Evolutionary conservation across 2,888 invertebrate species (phyloP).

Genomic region (Nomada fabriciana): DNA sequence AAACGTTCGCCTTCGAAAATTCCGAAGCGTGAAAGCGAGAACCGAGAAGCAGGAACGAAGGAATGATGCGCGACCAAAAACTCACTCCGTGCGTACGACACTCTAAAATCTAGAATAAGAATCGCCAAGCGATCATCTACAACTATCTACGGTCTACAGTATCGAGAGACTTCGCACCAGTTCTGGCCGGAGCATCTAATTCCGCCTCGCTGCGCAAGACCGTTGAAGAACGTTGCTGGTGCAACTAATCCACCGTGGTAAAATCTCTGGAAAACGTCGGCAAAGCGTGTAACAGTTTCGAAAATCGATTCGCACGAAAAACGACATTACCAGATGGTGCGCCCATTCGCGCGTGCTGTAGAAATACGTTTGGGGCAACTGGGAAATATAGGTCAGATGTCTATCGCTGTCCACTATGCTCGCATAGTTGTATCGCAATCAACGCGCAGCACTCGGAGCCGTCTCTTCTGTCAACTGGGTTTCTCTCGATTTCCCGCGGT

Average conservation of each 20-base stretch:
- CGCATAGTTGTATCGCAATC: background rate
- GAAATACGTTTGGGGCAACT: background rate
- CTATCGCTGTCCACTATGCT: too few relatives aligned
- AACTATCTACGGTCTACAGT: background rate
- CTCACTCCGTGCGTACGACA: slow-evolving; percentile 69
- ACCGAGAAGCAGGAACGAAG: background rate
- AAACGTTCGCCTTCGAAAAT: too few relatives aligned
- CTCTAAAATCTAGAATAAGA: slow-evolving; percentile 69
- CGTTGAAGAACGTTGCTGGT: too few relatives aligned
- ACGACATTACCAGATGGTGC: too few relatives aligned
- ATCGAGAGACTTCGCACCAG: background rate
- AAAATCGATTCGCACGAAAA: too few relatives aligned
- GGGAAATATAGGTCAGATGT: too few relatives aligned
- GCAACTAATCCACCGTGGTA: too few relatives aligned
- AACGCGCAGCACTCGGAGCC: background rate
- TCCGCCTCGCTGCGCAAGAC: too few relatives aligned
- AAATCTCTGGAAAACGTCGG: too few relatives aligned
- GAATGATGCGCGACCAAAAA: slow-evolving; percentile 62
- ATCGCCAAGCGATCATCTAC: slow-evolving; percentile 56
- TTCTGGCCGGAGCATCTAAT: too few relatives aligned
- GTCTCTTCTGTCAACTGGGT: background rate
- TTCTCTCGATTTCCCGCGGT: slow-evolving; percentile 48
- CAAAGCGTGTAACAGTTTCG: too few relatives aligned
- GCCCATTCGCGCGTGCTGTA: too few relatives aligned
- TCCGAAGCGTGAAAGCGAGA: slow-evolving; percentile 13